These are phyloP conservation scores for Saturnia japonica DNA, from an alignment of 2,888 invertebrate species.

Conservation along the genomic window DNA sequence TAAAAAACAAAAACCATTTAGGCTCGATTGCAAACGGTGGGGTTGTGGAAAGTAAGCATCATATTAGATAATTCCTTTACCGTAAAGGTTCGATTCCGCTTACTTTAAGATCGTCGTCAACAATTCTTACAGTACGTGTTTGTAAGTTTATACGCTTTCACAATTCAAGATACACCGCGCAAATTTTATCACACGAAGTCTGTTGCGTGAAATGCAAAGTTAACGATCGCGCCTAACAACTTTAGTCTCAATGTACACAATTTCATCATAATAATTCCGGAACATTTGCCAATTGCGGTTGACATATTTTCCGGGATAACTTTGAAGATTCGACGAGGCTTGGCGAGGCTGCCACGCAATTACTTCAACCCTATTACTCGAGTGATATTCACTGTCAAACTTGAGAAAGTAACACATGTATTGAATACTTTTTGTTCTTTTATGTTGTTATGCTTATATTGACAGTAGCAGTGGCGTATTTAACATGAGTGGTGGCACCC, in stretches of 20 bases:
- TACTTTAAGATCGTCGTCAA: too few relatives aligned
- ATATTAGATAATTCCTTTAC: too few relatives aligned
- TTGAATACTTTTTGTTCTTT: neutral
- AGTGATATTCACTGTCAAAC: neutral
- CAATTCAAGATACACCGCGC: neutral
- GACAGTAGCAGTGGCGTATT: too few relatives aligned
- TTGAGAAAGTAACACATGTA: slow-evolving; percentile 8
- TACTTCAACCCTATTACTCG: slow-evolving; percentile 4
- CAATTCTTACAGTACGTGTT: neutral
- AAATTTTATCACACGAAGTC: neutral
- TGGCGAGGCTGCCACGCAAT: neutral
- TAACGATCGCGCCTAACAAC: slow-evolving; percentile 16
- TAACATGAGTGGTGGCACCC: too few relatives aligned
- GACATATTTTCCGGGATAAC: slow-evolving; percentile 37
- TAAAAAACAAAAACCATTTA: too few relatives aligned
- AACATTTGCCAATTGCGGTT: slow-evolving; percentile 34
- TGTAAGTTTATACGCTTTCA: neutral
- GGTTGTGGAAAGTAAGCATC: too few relatives aligned
- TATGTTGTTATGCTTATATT: neutral
- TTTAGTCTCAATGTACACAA: slow-evolving; percentile 13
- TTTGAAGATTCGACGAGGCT: slow-evolving; percentile 30
- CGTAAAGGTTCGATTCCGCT: too few relatives aligned
- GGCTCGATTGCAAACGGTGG: too few relatives aligned
- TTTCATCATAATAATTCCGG: slow-evolving; percentile 31
- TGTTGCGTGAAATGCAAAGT: slow-evolving; percentile 10